These are phyloP conservation scores for Synchiropus splendidus DNA, from an alignment of 2,113 vertebrate genomes.

Conservation along the genomic window DNA sequence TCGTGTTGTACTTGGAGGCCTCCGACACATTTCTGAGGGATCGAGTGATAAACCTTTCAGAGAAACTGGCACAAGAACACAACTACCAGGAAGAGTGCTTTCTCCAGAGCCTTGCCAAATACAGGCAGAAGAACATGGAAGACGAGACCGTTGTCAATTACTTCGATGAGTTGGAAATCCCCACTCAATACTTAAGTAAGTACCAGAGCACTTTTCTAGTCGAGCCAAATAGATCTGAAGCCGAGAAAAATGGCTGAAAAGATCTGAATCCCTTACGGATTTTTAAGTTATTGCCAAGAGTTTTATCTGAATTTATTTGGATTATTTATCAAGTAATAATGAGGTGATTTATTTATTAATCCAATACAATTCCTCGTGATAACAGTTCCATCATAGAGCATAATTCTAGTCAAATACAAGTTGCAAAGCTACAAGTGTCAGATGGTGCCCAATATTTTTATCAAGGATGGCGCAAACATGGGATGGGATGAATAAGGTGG, in stretches of 20 bases:
- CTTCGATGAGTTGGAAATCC: conserved; percentile 79
- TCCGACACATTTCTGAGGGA: conserved; percentile 78
- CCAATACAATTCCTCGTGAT: not conserved
- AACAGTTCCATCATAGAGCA: too few species aligned
- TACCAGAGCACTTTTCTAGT: not conserved
- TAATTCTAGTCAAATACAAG: not conserved
- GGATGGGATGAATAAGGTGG: too few species aligned
- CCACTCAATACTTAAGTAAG: conserved; percentile 73
- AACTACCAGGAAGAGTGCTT: conserved; percentile 74
- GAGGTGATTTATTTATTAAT: not conserved
- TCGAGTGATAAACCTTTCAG: conserved; percentile 79
- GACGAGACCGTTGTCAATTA: conserved; percentile 75
- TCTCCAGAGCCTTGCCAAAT: conserved; percentile 58
- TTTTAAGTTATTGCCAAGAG: not conserved
- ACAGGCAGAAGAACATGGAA: conserved; percentile 63
- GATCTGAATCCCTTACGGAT: not conserved
- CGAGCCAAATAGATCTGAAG: not conserved
- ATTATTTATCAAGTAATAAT: not conserved
- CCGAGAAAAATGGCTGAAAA: too few species aligned
- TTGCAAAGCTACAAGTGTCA: not conserved
- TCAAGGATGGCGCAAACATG: too few species aligned
- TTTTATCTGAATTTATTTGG: not conserved
- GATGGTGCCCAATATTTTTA: not conserved
- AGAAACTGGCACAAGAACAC: conserved; percentile 68
- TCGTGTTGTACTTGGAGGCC: conserved; percentile 74